Conservation (phyloP, 2,797 vertebrate genomes). For the Sebastiscus albofasciatus region DNA sequence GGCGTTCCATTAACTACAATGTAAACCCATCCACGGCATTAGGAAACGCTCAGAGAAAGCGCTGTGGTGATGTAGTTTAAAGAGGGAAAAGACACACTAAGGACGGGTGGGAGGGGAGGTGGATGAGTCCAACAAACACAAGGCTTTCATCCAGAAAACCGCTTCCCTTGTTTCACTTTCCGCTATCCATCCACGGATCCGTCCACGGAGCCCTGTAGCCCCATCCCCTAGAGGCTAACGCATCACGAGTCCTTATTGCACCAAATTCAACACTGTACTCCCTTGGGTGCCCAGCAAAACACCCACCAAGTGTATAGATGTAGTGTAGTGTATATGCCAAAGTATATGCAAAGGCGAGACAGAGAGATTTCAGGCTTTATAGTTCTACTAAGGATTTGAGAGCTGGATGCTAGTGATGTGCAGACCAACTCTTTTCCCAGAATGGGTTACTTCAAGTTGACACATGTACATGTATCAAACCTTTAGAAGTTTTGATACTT, state of each 20-base stretch:
- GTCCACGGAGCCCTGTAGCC: neutral
- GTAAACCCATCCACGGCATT: neutral
- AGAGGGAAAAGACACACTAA: too few relatives aligned
- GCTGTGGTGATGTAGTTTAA: too few relatives aligned
- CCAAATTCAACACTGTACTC: neutral
- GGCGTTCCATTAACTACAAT: neutral
- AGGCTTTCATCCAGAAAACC: too few relatives aligned
- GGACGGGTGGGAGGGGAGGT: too few relatives aligned
- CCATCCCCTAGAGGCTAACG: rapidly evolving
- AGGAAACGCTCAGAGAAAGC: neutral
- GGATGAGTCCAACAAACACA: too few relatives aligned
- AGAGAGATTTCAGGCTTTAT: neutral
- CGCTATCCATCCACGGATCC: too few relatives aligned
- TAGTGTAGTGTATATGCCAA: rapidly evolving
- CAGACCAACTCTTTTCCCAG: neutral
- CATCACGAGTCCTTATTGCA: neutral
- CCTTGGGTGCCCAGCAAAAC: neutral
- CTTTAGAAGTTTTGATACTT: neutral
- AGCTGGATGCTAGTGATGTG: too few relatives aligned
- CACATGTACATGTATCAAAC: neutral
- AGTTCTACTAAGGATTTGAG: too few relatives aligned
- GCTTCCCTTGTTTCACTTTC: neutral
- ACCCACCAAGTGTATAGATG: neutral
- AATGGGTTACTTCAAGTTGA: neutral
- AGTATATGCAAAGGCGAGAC: neutral